Evolutionary conservation across 2,113 vertebrate species (phyloP).

Genomic region (Sinocyclocheilus anshuiensis): DNA sequence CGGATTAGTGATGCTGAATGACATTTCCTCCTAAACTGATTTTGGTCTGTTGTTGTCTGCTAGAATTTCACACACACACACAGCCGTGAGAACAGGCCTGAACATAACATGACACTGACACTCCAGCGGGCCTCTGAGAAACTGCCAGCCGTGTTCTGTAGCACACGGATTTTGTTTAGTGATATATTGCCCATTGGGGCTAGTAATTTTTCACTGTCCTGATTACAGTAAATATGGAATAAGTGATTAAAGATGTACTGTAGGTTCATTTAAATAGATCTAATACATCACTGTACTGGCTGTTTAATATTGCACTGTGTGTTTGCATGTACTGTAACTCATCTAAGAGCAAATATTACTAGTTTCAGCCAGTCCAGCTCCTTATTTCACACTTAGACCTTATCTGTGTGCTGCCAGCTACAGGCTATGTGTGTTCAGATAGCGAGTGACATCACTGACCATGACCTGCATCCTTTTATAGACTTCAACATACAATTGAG

Average conservation of each 20-base stretch:
- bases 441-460: not conserved
- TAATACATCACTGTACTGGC: not conserved
- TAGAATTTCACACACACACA: not conserved
- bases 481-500: not conserved
- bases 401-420: not conserved
- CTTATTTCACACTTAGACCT: not conserved
- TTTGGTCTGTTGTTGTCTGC: conserved; percentile 33
- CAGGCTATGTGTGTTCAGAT: not conserved
- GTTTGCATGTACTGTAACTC: not conserved
- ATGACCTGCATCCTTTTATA: not conserved
- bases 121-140: not conserved
- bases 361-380: not conserved
- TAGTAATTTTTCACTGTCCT: not conserved
- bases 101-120: not conserved
- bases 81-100: conserved; percentile 6
- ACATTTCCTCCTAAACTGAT: conserved; percentile 53
- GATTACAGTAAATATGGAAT: not conserved
- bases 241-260: not conserved
- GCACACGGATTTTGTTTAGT: not conserved
- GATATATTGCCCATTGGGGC: not conserved
- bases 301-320: not conserved
- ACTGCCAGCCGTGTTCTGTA: not conserved
- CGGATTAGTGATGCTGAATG: conserved; percentile 55
- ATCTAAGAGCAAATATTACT: not conserved
- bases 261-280: not conserved